A percentile compares a stretch with the other conserved stretches of the same genome.
These are phyloP conservation scores for Butorides virescens DNA, from an alignment of 2,113 vertebrate genomes.

Conservation along the genomic window DNA sequence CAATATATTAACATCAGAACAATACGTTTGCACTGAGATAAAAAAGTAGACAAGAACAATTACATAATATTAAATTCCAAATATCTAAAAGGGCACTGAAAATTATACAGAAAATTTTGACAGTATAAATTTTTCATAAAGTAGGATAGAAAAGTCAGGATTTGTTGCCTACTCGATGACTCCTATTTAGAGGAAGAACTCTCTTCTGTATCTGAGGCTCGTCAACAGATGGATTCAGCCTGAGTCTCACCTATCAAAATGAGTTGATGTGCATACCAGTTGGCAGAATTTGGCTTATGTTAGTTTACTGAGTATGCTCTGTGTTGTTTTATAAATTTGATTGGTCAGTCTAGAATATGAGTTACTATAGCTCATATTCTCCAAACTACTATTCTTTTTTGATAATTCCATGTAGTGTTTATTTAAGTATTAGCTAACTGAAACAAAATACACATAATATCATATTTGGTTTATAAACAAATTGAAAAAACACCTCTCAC, in stretches of 20 bases:
- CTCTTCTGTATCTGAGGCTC: neutral
- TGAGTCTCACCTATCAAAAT: neutral
- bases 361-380: neutral
- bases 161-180: neutral
- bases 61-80: neutral
- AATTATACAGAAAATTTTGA: neutral
- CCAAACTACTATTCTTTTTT: neutral
- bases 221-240: neutral
- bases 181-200: neutral
- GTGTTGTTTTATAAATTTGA: neutral
- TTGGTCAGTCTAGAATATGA: neutral
- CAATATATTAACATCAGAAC: neutral
- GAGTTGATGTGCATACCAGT: neutral
- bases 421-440: neutral
- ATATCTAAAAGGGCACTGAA: neutral
- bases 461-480: neutral
- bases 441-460: neutral
- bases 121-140: neutral
- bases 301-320: neutral
- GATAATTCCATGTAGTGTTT: neutral
- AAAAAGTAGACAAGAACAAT: neutral
- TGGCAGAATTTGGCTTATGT: neutral
- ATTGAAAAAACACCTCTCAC: neutral
- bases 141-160: neutral
- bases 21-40: neutral